phyloP scores from a whole-genome alignment of 2,113 vertebrate species.

The Vulpes ferrilata region DNA sequence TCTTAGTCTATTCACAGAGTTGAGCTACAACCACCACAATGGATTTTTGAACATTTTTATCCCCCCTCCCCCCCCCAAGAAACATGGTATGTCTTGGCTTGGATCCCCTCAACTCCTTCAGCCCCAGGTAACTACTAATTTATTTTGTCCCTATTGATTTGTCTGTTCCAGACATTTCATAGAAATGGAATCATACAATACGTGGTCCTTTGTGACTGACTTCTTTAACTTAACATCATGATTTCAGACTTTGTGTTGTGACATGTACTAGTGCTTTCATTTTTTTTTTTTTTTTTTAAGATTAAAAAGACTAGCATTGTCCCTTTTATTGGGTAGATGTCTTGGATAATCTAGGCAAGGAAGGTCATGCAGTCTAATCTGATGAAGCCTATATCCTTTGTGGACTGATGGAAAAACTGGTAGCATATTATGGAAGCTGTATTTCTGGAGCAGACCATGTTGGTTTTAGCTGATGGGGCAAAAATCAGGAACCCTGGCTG shows the following conservation, averaged over 20 bases:
- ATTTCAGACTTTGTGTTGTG: background rate
- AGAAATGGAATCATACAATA: background rate
- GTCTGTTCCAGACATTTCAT: background rate
- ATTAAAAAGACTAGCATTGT: background rate
- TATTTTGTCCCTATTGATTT: background rate
- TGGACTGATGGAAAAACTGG: background rate
- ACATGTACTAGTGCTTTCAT: background rate
- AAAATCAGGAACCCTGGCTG: background rate
- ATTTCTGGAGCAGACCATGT: background rate
- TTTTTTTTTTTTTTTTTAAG: background rate
- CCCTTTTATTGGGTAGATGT: background rate
- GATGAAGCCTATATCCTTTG: background rate
- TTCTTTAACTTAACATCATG: background rate
- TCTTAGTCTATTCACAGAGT: background rate
- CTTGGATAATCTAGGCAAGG: background rate
- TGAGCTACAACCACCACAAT: background rate
- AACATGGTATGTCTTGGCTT: background rate
- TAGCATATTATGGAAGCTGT: rapidly evolving
- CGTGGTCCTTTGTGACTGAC: background rate
- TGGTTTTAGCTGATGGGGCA: background rate
- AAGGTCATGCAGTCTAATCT: background rate
- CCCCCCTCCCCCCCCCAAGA: rapidly evolving
- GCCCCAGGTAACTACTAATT: background rate
- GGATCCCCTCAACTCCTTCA: background rate
- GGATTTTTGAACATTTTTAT: conserved; percentile 1